These are phyloP conservation scores for Alethe diademata DNA, from an alignment of 2,113 vertebrate genomes.

Conservation along the genomic window DNA sequence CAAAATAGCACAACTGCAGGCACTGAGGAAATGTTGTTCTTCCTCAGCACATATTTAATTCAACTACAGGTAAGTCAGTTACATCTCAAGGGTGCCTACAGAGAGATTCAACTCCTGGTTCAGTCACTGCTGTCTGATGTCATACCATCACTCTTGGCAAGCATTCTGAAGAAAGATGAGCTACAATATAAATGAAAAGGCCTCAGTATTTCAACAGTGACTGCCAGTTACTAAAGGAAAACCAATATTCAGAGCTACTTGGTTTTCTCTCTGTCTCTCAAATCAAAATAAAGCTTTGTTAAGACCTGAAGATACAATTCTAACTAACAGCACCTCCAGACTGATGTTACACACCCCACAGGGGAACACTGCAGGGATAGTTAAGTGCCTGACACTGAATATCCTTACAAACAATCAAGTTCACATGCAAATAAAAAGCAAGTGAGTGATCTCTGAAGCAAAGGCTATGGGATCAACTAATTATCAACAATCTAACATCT, in stretches of 20 bases:
- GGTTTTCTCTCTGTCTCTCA: not conserved
- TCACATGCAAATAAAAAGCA: not conserved
- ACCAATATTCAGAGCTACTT: not conserved
- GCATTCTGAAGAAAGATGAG: not conserved
- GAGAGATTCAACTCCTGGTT: not conserved
- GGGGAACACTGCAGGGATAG: not conserved
- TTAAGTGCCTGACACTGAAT: not conserved
- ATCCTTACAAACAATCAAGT: not conserved
- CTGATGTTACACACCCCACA: not conserved
- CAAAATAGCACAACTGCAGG: not conserved
- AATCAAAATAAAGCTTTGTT: not conserved
- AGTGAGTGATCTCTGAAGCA: not conserved
- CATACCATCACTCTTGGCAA: not conserved
- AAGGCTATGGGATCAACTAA: not conserved
- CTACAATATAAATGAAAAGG: not conserved
- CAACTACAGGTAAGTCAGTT: not conserved
- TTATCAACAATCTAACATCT: not conserved
- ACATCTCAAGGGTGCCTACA: not conserved
- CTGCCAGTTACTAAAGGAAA: not conserved
- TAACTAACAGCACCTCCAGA: not conserved
- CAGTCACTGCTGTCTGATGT: not conserved
- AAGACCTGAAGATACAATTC: not conserved
- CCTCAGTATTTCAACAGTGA: not conserved
- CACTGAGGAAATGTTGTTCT: not conserved
- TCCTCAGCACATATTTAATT: not conserved